Evolutionary conservation across 2,113 vertebrate genomes (phyloP).

Genomic region (Tiliqua scincoides): DNA sequence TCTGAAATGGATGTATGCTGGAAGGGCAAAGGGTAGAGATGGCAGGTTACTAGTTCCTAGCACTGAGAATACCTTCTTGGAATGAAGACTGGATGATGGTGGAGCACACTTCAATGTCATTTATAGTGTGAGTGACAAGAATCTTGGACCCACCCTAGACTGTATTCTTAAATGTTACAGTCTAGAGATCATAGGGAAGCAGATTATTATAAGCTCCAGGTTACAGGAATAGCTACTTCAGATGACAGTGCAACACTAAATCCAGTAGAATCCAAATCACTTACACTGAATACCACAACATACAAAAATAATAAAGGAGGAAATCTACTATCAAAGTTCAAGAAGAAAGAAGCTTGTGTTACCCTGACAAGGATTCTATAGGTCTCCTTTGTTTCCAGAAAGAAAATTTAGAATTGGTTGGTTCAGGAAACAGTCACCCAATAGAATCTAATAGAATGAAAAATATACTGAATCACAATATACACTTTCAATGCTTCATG

Average conservation of each 20-base stretch:
- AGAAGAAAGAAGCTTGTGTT: neutral
- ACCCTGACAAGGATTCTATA: neutral
- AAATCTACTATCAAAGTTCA: neutral
- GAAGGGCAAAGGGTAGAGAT: neutral
- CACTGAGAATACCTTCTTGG: neutral
- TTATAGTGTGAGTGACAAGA: too few species aligned
- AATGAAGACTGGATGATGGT: neutral
- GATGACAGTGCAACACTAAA: neutral
- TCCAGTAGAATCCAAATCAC: neutral
- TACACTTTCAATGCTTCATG: neutral
- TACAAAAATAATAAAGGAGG: neutral
- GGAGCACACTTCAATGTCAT: neutral
- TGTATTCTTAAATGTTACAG: fast-evolving
- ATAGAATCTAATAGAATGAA: neutral
- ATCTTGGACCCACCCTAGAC: neutral
- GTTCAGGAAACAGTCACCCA: neutral
- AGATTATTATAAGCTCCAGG: neutral
- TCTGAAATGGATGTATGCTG: neutral
- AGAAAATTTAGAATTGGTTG: neutral
- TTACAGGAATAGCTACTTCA: neutral
- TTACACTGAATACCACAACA: neutral
- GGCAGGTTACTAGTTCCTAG: neutral
- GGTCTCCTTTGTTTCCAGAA: neutral
- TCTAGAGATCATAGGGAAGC: neutral
- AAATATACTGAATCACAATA: neutral